These are phyloP conservation scores for Centropus bengalensis DNA, from an alignment of 2,113 vertebrate genomes.

Conservation along the genomic window DNA sequence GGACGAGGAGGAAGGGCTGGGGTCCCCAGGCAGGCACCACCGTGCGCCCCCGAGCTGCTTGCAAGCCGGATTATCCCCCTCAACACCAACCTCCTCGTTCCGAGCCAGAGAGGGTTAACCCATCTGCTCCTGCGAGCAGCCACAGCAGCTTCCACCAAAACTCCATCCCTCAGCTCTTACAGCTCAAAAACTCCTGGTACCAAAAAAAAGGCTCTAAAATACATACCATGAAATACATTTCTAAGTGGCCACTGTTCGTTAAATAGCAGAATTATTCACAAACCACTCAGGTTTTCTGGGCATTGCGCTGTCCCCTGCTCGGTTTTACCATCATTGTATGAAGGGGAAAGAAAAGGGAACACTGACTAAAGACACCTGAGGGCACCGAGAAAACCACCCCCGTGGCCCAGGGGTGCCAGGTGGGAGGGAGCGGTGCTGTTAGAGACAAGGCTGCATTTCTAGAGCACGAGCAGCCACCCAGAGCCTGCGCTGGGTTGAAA, in stretches of 20 bases:
- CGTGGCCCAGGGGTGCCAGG: background rate
- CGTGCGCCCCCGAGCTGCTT: rapidly evolving
- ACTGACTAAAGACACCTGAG: background rate
- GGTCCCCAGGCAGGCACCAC: too few relatives aligned
- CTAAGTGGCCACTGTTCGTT: background rate
- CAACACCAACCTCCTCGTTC: background rate
- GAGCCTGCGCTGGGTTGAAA: background rate
- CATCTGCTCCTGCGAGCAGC: background rate
- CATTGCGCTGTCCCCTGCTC: background rate
- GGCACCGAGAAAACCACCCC: background rate
- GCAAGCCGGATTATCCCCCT: rapidly evolving
- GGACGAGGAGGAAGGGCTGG: background rate
- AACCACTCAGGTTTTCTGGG: background rate
- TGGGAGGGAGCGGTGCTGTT: rapidly evolving
- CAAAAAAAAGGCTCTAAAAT: background rate
- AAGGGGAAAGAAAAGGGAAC: background rate
- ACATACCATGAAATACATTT: background rate
- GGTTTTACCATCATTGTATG: background rate
- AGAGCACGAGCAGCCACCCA: rapidly evolving
- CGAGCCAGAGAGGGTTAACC: rapidly evolving
- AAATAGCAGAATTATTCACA: background rate
- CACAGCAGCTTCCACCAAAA: background rate
- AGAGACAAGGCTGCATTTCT: background rate
- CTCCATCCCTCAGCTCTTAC: too few relatives aligned
- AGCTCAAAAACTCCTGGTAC: background rate